phyloP scores from a whole-genome alignment of 2,113 vertebrate species.

The Muntiacus muntjak region DNA sequence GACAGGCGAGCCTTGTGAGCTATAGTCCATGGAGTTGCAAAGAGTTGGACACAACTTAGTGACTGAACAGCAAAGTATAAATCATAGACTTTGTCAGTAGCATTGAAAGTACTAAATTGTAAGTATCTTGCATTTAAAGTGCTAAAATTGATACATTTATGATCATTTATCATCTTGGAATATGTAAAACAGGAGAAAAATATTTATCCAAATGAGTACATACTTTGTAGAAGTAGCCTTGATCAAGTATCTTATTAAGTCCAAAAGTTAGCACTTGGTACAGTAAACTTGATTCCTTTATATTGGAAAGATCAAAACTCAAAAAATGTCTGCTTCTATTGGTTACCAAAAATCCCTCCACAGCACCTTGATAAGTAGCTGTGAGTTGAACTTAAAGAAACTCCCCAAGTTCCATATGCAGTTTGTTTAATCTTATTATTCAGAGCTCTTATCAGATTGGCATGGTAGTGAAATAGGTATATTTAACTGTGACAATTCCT shows the following conservation, averaged over 20 bases:
- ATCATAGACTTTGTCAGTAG: not conserved
- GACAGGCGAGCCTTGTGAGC: not conserved
- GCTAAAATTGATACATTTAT: not conserved
- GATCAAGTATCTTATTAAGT: not conserved
- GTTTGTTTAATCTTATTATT: not conserved
- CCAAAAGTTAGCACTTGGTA: not conserved
- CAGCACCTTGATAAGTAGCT: not conserved
- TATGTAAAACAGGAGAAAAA: not conserved
- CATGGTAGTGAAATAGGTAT: not conserved
- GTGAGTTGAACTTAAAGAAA: not conserved
- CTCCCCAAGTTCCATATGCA: not conserved
- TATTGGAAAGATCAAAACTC: not conserved
- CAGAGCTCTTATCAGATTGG: not conserved
- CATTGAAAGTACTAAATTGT: not conserved
- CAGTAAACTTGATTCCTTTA: not conserved
- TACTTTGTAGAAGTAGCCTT: not conserved
- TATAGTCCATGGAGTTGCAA: not conserved
- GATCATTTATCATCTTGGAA: not conserved
- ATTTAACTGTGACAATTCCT: not conserved
- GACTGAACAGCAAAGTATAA: not conserved
- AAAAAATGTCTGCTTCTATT: not conserved
- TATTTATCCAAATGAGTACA: not conserved
- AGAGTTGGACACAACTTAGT: not conserved
- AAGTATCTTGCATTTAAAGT: not conserved
- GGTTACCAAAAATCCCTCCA: not conserved